Evolutionary conservation across 1,140 invertebrate genomes (phyloP).

Genomic region (Drosophila willistoni): DNA sequence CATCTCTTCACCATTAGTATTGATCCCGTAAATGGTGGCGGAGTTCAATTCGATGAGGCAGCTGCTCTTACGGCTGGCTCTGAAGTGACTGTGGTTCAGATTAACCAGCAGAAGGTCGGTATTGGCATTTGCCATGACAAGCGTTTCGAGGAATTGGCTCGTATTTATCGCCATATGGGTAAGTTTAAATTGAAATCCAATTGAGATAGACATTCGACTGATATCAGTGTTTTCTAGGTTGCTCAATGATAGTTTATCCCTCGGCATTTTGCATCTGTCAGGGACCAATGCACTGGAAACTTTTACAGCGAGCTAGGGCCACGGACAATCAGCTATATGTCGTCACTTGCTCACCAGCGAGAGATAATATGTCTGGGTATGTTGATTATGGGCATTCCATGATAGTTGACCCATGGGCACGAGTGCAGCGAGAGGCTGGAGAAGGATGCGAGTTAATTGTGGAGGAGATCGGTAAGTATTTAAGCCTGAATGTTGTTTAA

Average conservation of each 20-base stretch:
- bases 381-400: conserved; percentile 95
- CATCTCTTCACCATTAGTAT: conserved; percentile 98
- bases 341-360: conserved; percentile 90
- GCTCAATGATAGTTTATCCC: conserved; percentile 93
- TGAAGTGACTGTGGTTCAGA: conserved; percentile 89
- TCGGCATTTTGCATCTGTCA: conserved; percentile 99
- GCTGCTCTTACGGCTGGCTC: conserved; percentile 91
- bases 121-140: conserved; percentile 98
- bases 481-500: background rate
- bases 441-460: conserved; percentile 89
- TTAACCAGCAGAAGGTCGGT: conserved; percentile 90
- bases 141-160: conserved; percentile 94
- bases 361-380: conserved; percentile 89
- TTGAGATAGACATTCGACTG: too few species aligned
- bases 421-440: conserved; percentile 89
- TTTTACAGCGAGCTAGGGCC: conserved; percentile 91
- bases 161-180: conserved; percentile 88
- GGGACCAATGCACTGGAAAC: conserved; percentile 95
- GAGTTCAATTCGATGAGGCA: conserved; percentile 96
- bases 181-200: background rate
- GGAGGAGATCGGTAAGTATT: conserved; percentile 86
- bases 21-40: conserved; percentile 86
- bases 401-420: conserved; percentile 94
- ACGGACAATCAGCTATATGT: conserved; percentile 94
- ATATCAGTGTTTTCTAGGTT: conserved; percentile 85